Conservation (phyloP, 2,113 vertebrate species). For the Urocitellus parryii region DNA sequence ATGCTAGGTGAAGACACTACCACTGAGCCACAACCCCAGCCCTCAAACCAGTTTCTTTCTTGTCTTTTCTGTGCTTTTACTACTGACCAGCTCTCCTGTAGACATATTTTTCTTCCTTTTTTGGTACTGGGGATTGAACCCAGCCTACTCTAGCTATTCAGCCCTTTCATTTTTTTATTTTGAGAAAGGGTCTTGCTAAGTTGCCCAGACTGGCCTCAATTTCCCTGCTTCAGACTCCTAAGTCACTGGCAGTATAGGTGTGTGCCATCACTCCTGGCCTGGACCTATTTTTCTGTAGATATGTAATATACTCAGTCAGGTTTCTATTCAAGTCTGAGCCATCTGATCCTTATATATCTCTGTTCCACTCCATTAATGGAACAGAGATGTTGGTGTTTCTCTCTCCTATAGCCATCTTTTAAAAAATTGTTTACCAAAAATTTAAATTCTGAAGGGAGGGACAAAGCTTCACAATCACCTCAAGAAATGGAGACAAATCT, state of each 20-base stretch:
- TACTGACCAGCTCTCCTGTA: neutral
- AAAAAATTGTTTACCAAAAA: neutral
- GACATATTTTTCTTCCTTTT: neutral
- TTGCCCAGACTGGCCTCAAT: too few species aligned
- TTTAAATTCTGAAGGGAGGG: neutral
- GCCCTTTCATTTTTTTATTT: too few species aligned
- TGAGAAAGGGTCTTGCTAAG: too few species aligned
- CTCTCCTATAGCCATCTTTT: neutral
- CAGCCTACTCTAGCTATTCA: too few species aligned
- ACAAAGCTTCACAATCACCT: neutral
- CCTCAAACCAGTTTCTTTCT: neutral
- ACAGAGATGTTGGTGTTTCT: neutral
- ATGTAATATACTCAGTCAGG: neutral
- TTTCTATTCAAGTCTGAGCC: neutral
- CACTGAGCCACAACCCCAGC: too few species aligned
- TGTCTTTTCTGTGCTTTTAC: neutral
- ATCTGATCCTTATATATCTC: neutral
- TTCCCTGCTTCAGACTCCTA: too few species aligned
- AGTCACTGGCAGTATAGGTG: too few species aligned
- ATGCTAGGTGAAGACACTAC: too few species aligned
- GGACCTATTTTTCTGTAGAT: neutral
- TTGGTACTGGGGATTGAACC: too few species aligned
- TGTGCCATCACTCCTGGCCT: too few species aligned
- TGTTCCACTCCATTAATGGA: neutral
- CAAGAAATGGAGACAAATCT: neutral